A percentile compares a stretch with the other conserved stretches of the same genome.
Evolutionary conservation across 2,113 vertebrate species (phyloP).

Genomic region (Tympanuchus pallidicinctus): DNA sequence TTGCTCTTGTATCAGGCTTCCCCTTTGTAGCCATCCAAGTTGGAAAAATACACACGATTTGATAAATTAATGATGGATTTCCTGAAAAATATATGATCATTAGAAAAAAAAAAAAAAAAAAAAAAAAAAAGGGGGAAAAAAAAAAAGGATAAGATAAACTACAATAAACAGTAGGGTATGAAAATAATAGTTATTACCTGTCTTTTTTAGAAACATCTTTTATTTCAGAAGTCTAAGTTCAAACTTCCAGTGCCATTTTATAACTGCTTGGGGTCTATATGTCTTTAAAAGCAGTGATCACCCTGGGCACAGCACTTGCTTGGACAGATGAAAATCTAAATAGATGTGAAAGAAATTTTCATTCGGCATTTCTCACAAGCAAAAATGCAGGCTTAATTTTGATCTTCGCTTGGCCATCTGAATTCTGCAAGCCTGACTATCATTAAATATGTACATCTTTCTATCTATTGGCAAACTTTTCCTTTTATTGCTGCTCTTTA

Average conservation of each 20-base stretch:
- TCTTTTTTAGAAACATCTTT: background rate
- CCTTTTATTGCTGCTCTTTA: constrained; percentile 44
- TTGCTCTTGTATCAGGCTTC: background rate
- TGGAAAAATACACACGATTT: background rate
- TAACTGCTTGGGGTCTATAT: background rate
- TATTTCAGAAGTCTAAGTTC: background rate
- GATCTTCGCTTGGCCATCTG: background rate
- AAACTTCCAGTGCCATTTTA: background rate
- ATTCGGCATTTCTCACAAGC: background rate
- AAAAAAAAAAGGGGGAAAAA: background rate
- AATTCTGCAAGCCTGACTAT: background rate
- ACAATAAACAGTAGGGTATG: background rate
- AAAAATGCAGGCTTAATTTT: background rate
- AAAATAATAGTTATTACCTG: background rate
- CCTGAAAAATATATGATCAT: background rate
- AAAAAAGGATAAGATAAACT: background rate
- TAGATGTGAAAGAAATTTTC: background rate
- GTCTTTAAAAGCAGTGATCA: background rate
- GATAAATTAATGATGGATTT: background rate
- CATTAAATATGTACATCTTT: constrained; percentile 34
- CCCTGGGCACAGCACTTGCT: background rate
- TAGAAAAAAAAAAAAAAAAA: background rate
- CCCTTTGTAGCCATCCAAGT: background rate
- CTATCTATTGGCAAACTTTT: constrained; percentile 50
- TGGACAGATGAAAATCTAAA: constrained; percentile 5